Evolutionary conservation across 2,797 vertebrate genomes (phyloP).

Genomic region (Pangasius macronema): DNA sequence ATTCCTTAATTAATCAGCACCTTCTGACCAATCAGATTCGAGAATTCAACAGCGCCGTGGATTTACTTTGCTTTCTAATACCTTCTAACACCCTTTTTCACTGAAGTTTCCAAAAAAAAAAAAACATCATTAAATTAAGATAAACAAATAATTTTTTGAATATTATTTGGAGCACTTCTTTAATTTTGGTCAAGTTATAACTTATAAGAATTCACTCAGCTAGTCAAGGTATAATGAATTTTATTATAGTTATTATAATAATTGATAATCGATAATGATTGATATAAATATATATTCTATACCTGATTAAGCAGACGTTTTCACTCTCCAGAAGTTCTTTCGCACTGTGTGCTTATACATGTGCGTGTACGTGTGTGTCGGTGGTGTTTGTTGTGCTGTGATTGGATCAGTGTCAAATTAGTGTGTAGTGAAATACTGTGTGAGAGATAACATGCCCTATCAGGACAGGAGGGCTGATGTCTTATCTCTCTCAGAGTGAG

Average conservation of each 20-base stretch:
- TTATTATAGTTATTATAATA: too few relatives aligned
- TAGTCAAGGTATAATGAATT: too few relatives aligned
- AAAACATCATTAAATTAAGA: neutral
- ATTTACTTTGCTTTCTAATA: neutral
- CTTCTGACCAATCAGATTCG: neutral
- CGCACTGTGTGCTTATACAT: neutral
- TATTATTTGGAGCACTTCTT: neutral
- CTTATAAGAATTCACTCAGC: too few relatives aligned
- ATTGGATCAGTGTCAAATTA: constrained; percentile 57
- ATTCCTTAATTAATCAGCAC: neutral
- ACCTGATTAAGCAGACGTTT: neutral
- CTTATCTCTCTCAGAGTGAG: constrained; percentile 66
- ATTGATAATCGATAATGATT: neutral
- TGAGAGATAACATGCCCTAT: constrained; percentile 70
- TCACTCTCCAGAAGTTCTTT: neutral
- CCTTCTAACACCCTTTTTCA: neutral
- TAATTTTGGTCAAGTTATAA: too few relatives aligned
- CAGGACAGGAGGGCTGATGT: constrained; percentile 67
- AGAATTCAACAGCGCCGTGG: neutral
- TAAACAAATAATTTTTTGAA: neutral
- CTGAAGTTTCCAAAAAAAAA: neutral
- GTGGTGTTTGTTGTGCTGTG: constrained; percentile 20
- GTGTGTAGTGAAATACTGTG: constrained; percentile 42
- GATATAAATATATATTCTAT: neutral
- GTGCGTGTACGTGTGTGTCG: neutral